Percentiles rank a stretch among this genome's conserved stretches.
Evolutionary conservation across 2,888 invertebrate species (phyloP).

Genomic region (Drosophila mettleri): DNA sequence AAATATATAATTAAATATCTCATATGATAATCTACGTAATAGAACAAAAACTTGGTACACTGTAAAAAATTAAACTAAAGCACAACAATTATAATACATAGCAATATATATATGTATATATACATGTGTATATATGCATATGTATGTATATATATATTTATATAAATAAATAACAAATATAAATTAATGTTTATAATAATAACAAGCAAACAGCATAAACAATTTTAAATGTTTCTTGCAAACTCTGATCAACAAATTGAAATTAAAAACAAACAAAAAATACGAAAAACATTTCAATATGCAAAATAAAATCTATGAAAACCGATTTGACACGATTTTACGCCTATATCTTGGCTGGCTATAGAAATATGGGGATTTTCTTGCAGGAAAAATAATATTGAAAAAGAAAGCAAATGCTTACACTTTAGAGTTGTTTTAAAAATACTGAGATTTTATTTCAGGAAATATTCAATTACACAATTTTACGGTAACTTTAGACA

Average conservation of each 20-base stretch:
- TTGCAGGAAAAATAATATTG: no score
- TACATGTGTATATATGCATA: constrained; percentile 44
- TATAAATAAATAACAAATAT: constrained; percentile 67
- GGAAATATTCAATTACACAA: no score
- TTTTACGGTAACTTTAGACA: no score
- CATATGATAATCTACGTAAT: constrained; percentile 61
- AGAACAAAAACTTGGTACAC: constrained; percentile 68
- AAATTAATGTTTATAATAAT: constrained; percentile 69
- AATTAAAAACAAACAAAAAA: constrained; percentile 21
- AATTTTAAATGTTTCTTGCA: constrained; percentile 72
- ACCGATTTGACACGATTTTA: constrained; percentile 40
- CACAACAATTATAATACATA: constrained; percentile 43
- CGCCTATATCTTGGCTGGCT: neutral
- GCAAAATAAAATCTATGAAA: constrained; percentile 64
- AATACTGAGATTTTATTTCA: no score
- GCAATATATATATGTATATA: constrained; percentile 47
- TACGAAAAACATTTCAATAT: constrained; percentile 36
- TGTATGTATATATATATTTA: constrained; percentile 53
- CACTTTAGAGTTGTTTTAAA: no score
- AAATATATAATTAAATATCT: constrained; percentile 45
- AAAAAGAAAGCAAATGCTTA: no score
- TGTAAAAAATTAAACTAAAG: constrained; percentile 59
- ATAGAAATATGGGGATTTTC: neutral
- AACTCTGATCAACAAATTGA: constrained; percentile 46
- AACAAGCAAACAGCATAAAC: constrained; percentile 61